phyloP scores from a whole-genome alignment of 2,888 invertebrate genomes.

The Hoplodrina ambigua region DNA sequence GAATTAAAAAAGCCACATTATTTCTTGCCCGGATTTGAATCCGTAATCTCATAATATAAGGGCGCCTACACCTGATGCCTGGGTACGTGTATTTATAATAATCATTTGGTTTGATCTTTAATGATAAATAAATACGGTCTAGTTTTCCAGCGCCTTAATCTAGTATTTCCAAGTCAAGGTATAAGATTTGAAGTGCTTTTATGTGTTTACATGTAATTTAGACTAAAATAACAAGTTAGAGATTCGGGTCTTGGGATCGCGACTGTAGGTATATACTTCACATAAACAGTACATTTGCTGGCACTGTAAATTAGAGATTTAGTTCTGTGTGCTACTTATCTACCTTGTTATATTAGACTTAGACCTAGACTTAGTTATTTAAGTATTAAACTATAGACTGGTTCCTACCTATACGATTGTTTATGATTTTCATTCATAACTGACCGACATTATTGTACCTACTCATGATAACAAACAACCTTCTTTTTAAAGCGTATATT shows the following conservation, averaged over 20 bases:
- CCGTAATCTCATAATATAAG: too few species aligned
- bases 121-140: slow-evolving; percentile 32
- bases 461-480: too few species aligned
- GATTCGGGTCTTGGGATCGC: slow-evolving; percentile 13
- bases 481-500: too few species aligned
- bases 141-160: slow-evolving; percentile 17
- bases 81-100: not conserved
- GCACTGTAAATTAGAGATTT: slow-evolving; percentile 4
- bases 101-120: slow-evolving; percentile 36
- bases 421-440: too few species aligned
- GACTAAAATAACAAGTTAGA: slow-evolving; percentile 16
- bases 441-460: too few species aligned
- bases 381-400: not conserved
- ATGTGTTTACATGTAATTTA: slow-evolving; percentile 24
- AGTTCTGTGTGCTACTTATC: not conserved
- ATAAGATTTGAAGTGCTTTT: slow-evolving; percentile 7
- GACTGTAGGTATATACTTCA: not conserved
- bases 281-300: slow-evolving; percentile 7
- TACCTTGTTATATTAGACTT: too few species aligned
- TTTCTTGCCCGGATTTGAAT: too few species aligned
- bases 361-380: not conserved
- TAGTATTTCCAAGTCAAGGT: slow-evolving; percentile 12
- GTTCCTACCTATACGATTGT: too few species aligned
- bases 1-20: too few species aligned
- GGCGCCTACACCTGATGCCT: too few species aligned